Base-by-base conservation (phyloP, 2,113 vertebrate species). In the Bombycilla garrulus region DNA sequence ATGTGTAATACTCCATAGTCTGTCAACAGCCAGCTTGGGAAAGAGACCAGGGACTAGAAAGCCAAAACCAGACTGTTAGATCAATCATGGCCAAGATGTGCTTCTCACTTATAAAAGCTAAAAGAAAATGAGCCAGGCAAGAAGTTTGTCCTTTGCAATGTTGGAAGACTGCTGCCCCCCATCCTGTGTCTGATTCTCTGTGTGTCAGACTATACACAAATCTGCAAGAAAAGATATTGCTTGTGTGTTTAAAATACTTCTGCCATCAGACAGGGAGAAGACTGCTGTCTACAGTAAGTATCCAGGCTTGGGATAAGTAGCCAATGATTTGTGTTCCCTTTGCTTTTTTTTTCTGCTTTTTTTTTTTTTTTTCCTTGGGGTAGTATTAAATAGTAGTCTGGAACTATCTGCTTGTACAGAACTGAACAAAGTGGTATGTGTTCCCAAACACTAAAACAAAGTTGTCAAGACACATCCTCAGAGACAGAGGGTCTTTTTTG, bases 361-460 rank as follows among this genome's bases (percentile, higher is more conserved):
- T 33, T 48, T 18, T 53, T 50, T 61, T 23, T 5, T 51, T 35
- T 22, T 13, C 1, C 15, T 70, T 48, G 4, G 42, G 19, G 9
- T 88, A 42, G 50, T 83, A 33, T 77, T 74, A 92, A 93, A 77
- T 69, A 42, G 82, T 92, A 73, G 71, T 84, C 86, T 92, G 85
- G 93, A 94, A 96, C 81, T 80, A 84, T 92, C 72, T 22, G 28
- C 87, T 58, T 77, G 77, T 67, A 14, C 6, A 62, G 90, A 73
- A 40, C 12, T 25, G 92, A 89, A 93, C 47, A 35, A 93, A 90
- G 73, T 84, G 72, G 82, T 94, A 67, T 86, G 40, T 91, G 7
- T 77, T 97, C 67, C 96, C 94, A 95, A 94, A 85, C 86, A 85
- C 70, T 90, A 89, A 91, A 95, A 97, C 92, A 96, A 91, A 94